These are phyloP conservation scores for Malurus melanocephalus DNA, from an alignment of 2,113 vertebrate genomes.

Conservation along the genomic window DNA sequence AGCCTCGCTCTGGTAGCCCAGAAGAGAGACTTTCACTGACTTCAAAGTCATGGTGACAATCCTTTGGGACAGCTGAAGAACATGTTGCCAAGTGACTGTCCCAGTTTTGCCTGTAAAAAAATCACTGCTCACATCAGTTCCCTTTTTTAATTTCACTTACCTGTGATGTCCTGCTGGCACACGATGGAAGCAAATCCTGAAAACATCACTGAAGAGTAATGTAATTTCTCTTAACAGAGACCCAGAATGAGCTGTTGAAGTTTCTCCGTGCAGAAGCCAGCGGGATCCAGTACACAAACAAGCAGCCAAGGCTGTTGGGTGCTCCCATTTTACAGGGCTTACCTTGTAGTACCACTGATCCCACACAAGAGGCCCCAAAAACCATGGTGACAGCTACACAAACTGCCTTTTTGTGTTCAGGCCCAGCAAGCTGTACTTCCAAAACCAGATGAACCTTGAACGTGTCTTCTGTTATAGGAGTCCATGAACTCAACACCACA, in stretches of 20 bases:
- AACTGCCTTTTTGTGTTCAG: rapidly evolving
- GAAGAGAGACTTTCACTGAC: neutral
- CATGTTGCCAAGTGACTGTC: rapidly evolving
- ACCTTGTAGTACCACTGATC: rapidly evolving
- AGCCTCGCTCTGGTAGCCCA: neutral
- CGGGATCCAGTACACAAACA: rapidly evolving
- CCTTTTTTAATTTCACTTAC: neutral
- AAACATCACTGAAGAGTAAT: rapidly evolving
- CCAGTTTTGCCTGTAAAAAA: neutral
- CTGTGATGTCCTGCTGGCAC: neutral
- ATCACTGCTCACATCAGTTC: neutral
- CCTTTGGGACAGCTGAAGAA: neutral
- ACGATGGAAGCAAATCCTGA: neutral
- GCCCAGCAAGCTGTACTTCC: neutral
- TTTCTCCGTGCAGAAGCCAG: neutral
- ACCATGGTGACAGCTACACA: rapidly evolving
- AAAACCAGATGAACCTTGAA: neutral
- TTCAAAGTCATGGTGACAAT: neutral
- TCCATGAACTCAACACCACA: neutral
- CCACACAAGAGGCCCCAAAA: neutral
- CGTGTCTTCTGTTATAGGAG: rapidly evolving
- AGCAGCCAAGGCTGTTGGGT: neutral
- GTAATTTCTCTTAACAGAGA: neutral
- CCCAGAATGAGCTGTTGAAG: rapidly evolving
- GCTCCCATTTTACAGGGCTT: rapidly evolving